Base-by-base conservation (phyloP, 2,888 invertebrate species). In the Argyresthia albistria region DNA sequence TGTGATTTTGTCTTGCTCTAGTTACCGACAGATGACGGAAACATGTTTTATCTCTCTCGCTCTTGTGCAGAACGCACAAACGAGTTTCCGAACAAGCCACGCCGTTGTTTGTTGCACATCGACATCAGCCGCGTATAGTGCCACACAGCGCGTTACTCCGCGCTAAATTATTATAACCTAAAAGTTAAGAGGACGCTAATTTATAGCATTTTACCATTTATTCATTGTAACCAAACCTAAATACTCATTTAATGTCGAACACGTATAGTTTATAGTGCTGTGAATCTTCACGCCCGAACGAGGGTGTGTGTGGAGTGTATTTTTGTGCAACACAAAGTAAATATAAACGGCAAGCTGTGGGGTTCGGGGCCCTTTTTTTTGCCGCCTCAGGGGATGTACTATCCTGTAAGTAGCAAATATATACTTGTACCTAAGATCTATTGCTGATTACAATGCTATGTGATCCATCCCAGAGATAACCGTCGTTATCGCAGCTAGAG, bases 311-410 rank as follows among this genome's bases (percentile, higher is more conserved):
- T 84, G 79, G 73, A 79, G 87, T 87, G 86, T 78, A 79, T 88
- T 88, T 88, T 88, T 89, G 89, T 89, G 89, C 81, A 79, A 70
- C 76, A 79, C 73, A 82, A 84, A 89, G 88, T 84, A 86, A 81
- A 89, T 88, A 90, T 89, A 93, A 92, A 94, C 92, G 93, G 92
- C 96, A 96, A 96, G 93, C 96, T 96, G 96, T 96, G 96, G 96
- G 95, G 96, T 90, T 94, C 95, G 90, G 95, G 95, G 91, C 95
- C 95, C 89, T 96, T 94, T 91, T 95, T 96, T 90, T 93, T 96
- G 93, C 95, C 95, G 93, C 95, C 95, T 90, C 96, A 95, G 93
- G 96, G 96, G 93, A 95, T 96, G 93, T 96, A 95, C 90, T 96
- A 96, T 92, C 96, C 95, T 93, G 95, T 96, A 91, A 95, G 95